Evolutionary conservation across 2,797 vertebrate species (phyloP).

Genomic region (Psittacula derbiana): DNA sequence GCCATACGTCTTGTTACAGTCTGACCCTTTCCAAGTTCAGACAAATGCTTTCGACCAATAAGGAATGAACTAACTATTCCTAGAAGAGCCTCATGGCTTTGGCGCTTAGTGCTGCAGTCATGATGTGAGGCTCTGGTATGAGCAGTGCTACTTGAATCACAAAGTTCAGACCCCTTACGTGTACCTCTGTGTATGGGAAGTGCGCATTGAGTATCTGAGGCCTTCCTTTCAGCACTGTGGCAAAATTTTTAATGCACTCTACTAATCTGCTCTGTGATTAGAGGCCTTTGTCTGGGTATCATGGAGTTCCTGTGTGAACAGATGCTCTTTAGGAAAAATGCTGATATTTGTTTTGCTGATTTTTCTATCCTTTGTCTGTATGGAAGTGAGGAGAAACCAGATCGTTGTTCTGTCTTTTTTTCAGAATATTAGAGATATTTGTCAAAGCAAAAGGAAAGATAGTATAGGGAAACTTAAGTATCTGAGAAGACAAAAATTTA

Average conservation of each 20-base stretch:
- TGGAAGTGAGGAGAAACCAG: conserved; percentile 1
- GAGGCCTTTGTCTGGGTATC: not conserved
- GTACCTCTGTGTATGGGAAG: not conserved
- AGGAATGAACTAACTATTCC: not conserved
- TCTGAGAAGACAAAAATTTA: not conserved
- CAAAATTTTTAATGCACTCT: not conserved
- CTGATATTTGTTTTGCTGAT: not conserved
- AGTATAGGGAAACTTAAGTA: not conserved
- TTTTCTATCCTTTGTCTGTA: conserved; percentile 10
- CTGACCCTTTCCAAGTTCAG: not conserved
- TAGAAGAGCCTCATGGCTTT: not conserved
- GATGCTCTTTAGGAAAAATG: conserved; percentile 6
- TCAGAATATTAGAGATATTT: not conserved
- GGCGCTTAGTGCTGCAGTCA: fast-evolving
- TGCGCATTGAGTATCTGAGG: not conserved
- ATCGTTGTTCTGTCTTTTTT: not conserved
- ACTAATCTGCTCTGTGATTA: not conserved
- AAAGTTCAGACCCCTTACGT: not conserved
- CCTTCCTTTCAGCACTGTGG: not conserved
- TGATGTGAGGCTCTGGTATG: not conserved
- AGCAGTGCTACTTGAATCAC: not conserved
- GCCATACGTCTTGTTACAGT: not conserved
- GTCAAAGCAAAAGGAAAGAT: not conserved
- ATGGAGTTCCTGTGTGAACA: not conserved
- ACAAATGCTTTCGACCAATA: not conserved